A percentile compares a stretch with the other conserved stretches of the same genome.
These are phyloP conservation scores for Distichodus sexfasciatus DNA, from an alignment of 2,797 vertebrate genomes.

Conservation along the genomic window DNA sequence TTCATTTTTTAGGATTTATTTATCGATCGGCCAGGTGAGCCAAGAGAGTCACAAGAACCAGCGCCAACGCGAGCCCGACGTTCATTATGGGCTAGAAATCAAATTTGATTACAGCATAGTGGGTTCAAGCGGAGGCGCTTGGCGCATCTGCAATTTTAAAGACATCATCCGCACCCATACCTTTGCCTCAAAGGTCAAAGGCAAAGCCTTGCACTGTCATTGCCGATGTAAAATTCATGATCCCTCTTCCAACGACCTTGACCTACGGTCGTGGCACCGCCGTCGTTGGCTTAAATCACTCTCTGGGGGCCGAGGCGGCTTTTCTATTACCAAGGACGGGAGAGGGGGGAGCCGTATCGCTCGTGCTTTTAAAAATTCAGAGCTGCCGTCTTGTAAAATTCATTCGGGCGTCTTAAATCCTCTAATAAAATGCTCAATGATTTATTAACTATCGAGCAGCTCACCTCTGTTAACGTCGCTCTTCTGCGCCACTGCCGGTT, in stretches of 20 bases:
- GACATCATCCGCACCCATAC: background rate
- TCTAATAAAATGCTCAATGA: slow-evolving; percentile 50
- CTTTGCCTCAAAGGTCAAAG: background rate
- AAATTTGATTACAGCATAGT: background rate
- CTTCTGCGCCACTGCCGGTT: slow-evolving; percentile 23
- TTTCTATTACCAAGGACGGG: slow-evolving; percentile 6
- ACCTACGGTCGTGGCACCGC: background rate
- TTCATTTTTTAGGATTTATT: slow-evolving; percentile 13
- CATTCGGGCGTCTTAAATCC: slow-evolving; percentile 46
- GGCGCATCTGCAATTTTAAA: background rate
- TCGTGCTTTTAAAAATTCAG: slow-evolving; percentile 33
- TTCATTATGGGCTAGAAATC: background rate
- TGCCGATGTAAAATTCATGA: slow-evolving; percentile 9
- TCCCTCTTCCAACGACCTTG: slow-evolving; percentile 33
- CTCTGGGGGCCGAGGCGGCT: background rate
- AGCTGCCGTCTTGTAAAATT: slow-evolving; percentile 48
- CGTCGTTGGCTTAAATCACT: slow-evolving; percentile 8
- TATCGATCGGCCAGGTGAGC: slow-evolving; percentile 14
- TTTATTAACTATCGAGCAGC: slow-evolving; percentile 49
- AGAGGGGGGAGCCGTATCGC: slow-evolving; percentile 1
- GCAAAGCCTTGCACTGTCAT: background rate
- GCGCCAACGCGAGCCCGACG: background rate
- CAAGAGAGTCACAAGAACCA: background rate
- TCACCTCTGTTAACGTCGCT: slow-evolving; percentile 29
- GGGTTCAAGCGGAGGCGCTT: background rate